Evolutionary conservation across 2,113 vertebrate genomes (phyloP).

Genomic region (Perccottus glenii): DNA sequence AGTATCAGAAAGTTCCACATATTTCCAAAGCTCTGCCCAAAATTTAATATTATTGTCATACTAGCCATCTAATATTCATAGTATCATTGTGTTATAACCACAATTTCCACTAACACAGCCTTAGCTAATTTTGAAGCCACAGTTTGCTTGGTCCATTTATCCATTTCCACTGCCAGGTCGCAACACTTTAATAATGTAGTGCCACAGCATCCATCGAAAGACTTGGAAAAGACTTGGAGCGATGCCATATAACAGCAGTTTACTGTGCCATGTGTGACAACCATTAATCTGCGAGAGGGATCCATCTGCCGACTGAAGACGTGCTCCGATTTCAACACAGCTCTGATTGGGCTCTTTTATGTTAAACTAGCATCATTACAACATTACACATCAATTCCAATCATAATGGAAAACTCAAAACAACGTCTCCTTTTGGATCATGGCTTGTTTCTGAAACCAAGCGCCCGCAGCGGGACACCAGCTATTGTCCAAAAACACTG

Average conservation of each 20-base stretch:
- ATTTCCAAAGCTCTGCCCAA: too few species aligned
- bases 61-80: too few species aligned
- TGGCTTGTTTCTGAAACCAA: neutral
- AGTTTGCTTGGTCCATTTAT: too few species aligned
- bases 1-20: too few species aligned
- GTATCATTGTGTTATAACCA: too few species aligned
- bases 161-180: too few species aligned
- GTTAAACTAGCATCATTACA: too few species aligned
- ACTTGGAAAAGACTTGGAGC: neutral
- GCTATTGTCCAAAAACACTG: neutral
- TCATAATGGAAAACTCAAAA: neutral
- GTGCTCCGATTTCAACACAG: neutral
- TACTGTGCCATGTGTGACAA: neutral
- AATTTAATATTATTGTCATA: too few species aligned
- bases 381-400: too few species aligned
- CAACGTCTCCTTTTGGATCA: neutral
- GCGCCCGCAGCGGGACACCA: neutral
- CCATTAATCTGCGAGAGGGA: slow-evolving; percentile 5
- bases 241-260: slow-evolving; percentile 2
- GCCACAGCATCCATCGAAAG: neutral
- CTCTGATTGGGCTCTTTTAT: neutral
- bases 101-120: too few species aligned
- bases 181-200: neutral
- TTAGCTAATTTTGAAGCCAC: too few species aligned
- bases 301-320: slow-evolving; percentile 2